phyloP scores from a whole-genome alignment of 2,888 invertebrate genomes.

The Xestia sexstrigata region DNA sequence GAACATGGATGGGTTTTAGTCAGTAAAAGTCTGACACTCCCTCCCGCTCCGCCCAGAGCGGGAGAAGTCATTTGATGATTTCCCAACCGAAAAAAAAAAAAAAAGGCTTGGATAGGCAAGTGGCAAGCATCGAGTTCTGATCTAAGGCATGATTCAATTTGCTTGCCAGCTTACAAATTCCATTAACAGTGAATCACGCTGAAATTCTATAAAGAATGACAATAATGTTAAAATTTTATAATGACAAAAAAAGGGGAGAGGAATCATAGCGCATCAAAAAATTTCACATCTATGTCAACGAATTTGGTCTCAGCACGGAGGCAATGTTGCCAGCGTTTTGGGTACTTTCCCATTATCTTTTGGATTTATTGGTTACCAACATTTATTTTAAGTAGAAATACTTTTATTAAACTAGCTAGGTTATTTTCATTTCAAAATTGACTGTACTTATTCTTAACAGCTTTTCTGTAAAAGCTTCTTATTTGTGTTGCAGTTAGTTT shows the following conservation, averaged over 20 bases:
- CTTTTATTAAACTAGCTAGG: not conserved
- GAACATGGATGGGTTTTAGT: too few relatives aligned
- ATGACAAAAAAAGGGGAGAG: not conserved
- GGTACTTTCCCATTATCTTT: not conserved
- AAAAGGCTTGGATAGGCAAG: conserved; percentile 43
- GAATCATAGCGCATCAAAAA: not conserved
- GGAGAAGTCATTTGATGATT: too few relatives aligned
- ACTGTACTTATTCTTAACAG: not conserved
- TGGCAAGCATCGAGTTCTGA: conserved; percentile 13
- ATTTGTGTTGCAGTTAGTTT: conserved; percentile 4
- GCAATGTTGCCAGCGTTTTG: not conserved
- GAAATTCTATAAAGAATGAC: not conserved
- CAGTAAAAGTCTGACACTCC: too few relatives aligned
- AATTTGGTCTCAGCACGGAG: not conserved
- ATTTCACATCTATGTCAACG: not conserved
- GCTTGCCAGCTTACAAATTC: not conserved
- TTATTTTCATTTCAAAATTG: not conserved
- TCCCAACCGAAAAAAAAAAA: too few relatives aligned
- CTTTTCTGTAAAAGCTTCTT: not conserved
- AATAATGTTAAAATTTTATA: not conserved
- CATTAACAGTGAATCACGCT: not conserved
- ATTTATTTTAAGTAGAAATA: not conserved
- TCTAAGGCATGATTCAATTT: conserved; percentile 30
- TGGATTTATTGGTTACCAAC: not conserved
- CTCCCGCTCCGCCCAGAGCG: too few relatives aligned